Percentiles rank a stretch among this genome's conserved stretches.
Evolutionary conservation across 92 coral and sea anemone species (phyloP).

Genomic region (Chrysogorgia sp.): DNA sequence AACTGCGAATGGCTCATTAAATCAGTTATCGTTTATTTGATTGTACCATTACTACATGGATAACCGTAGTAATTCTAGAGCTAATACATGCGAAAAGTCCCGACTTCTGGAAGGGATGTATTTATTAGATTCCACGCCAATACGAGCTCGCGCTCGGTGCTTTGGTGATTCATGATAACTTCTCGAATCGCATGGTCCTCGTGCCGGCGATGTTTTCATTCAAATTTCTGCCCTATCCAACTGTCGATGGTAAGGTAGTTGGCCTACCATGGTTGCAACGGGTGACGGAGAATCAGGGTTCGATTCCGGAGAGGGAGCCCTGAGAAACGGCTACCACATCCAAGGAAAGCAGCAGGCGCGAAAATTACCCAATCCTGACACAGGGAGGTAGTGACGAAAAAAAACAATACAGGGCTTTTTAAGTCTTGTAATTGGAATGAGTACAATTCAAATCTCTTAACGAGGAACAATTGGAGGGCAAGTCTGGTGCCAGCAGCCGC

Average conservation of each 20-base stretch:
- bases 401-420: slow-evolving; percentile 42
- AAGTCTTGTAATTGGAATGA: slow-evolving; percentile 62
- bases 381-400: slow-evolving; percentile 66
- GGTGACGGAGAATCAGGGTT: slow-evolving; percentile 66
- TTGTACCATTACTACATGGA: slow-evolving; percentile 21
- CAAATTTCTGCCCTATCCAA: slow-evolving; percentile 69
- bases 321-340: no score
- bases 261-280: slow-evolving; percentile 69
- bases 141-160: slow-evolving; percentile 15
- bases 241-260: slow-evolving; percentile 60
- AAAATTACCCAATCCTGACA: slow-evolving; percentile 63
- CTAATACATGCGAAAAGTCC: slow-evolving; percentile 54
- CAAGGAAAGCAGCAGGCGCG: slow-evolving; percentile 65
- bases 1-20: slow-evolving; percentile 68
- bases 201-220: slow-evolving; percentile 54
- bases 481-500: slow-evolving; percentile 67
- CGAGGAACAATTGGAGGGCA: slow-evolving; percentile 61
- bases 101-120: slow-evolving; percentile 58
- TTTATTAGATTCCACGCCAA: slow-evolving; percentile 58
- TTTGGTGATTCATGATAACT: slow-evolving; percentile 58
- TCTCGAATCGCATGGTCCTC: slow-evolving; percentile 54
- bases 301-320: slow-evolving; percentile 64
- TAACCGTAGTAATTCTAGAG: slow-evolving; percentile 64
- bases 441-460: slow-evolving; percentile 57
- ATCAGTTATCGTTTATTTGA: no score